Percentiles rank a stretch among this genome's conserved stretches.
These are phyloP conservation scores for Schrankia costaestrigalis DNA, from an alignment of 2,888 invertebrate species.

Conservation along the genomic window DNA sequence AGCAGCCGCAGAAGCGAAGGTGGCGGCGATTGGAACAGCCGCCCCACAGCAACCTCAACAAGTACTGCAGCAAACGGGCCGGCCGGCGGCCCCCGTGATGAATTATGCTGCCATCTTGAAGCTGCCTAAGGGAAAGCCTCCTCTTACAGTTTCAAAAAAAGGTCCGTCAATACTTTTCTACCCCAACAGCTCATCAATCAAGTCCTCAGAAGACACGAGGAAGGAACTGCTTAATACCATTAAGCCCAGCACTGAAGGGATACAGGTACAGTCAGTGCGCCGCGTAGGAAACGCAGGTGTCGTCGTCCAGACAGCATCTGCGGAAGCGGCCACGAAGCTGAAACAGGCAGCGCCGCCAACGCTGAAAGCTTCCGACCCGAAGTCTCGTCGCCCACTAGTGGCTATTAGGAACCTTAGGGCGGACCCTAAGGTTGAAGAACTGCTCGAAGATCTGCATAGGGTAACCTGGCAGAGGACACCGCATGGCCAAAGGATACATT, in stretches of 20 bases:
- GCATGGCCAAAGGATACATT: neutral
- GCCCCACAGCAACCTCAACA: neutral
- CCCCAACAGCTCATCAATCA: accelerated
- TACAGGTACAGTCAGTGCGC: too few species aligned
- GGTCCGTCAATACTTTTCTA: neutral
- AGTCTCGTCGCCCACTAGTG: too few species aligned
- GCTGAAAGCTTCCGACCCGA: too few species aligned
- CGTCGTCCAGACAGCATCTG: too few species aligned
- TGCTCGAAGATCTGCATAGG: conserved; percentile 1
- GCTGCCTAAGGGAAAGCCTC: neutral
- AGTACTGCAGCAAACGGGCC: neutral
- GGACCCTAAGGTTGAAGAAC: accelerated
- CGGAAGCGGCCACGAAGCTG: too few species aligned
- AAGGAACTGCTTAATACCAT: neutral
- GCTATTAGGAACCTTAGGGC: neutral
- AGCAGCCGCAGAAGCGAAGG: neutral
- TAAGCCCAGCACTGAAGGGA: too few species aligned
- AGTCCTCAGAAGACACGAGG: neutral
- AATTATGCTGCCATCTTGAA: neutral
- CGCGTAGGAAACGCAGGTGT: too few species aligned
- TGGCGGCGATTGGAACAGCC: neutral
- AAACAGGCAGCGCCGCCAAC: too few species aligned
- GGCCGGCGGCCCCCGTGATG: too few species aligned
- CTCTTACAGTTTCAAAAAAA: neutral
- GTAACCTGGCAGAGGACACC: conserved; percentile 1